Evolutionary conservation across 2,797 vertebrate genomes (phyloP).

Genomic region (Danio tinwini): DNA sequence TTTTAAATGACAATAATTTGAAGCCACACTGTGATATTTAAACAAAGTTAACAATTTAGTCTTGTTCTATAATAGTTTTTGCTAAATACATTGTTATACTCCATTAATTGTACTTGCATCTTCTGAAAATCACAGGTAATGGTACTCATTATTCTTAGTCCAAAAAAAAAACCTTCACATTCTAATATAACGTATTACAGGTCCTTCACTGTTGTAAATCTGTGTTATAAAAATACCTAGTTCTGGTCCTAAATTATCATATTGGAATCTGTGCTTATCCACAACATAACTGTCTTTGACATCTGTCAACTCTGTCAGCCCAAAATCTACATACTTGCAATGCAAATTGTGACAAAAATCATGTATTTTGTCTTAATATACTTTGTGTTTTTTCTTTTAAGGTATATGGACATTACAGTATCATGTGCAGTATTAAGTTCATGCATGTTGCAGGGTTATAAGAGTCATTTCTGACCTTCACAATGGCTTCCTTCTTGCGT

Average conservation of each 20-base stretch:
- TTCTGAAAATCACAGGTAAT: too few species aligned
- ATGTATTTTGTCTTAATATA: neutral
- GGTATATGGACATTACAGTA: neutral
- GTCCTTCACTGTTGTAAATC: neutral
- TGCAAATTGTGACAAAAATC: neutral
- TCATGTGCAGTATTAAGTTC: neutral
- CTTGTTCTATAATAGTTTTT: too few species aligned
- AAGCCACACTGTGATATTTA: too few species aligned
- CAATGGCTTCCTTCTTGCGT: slow-evolving; percentile 88
- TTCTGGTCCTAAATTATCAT: neutral
- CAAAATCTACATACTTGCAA: neutral
- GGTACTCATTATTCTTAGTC: too few species aligned
- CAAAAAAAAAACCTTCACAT: too few species aligned
- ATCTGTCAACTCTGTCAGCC: neutral
- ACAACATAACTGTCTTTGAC: neutral
- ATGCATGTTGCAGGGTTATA: neutral
- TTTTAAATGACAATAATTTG: too few species aligned
- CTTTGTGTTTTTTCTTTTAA: neutral
- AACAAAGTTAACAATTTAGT: too few species aligned
- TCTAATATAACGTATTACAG: neutral
- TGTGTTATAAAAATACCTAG: neutral
- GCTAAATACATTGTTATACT: too few species aligned
- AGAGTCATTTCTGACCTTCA: slow-evolving; percentile 72
- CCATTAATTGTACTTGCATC: too few species aligned
- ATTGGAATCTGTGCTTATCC: neutral